A percentile compares a stretch with the other conserved stretches of the same genome.
These are phyloP conservation scores for Elaeidobius kamerunicus DNA, from an alignment of 2,888 invertebrate genomes.

Conservation along the genomic window DNA sequence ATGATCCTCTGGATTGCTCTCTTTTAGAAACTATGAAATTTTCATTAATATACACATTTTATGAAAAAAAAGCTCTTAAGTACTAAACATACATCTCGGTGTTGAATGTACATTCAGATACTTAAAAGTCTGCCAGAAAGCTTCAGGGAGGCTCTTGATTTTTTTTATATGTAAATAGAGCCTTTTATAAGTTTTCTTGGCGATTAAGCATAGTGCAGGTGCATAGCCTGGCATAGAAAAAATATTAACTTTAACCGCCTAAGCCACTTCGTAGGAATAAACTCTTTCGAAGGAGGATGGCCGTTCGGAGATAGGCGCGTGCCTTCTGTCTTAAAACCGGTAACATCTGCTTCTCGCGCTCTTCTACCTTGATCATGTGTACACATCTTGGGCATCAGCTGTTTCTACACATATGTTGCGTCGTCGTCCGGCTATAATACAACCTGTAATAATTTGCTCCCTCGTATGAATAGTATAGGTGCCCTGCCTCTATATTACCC, in stretches of 20 bases:
- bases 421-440: conserved; percentile 20
- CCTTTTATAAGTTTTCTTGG: too few relatives aligned
- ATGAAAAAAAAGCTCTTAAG: too few relatives aligned
- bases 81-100: too few relatives aligned
- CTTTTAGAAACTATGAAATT: too few relatives aligned
- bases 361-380: conserved; percentile 40
- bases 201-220: too few relatives aligned
- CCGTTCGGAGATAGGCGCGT: conserved; percentile 42
- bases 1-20: too few relatives aligned
- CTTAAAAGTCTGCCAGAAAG: too few relatives aligned
- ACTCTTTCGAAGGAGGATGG: conserved; percentile 18
- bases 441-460: conserved; percentile 25
- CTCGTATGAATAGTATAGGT: conserved; percentile 10
- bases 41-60: too few relatives aligned
- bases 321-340: conserved; percentile 46
- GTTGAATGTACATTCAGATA: too few relatives aligned
- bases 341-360: conserved; percentile 47
- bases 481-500: conserved; percentile 27
- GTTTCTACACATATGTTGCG: conserved; percentile 40
- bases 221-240: neutral
- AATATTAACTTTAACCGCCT: conserved; percentile 6
- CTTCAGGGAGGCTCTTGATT: too few relatives aligned
- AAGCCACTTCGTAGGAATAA: conserved; percentile 17
- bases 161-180: too few relatives aligned
- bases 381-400: conserved; percentile 46